A percentile compares a stretch with the other conserved stretches of the same genome.
Evolutionary conservation across 2,888 invertebrate genomes (phyloP).

Genomic region (Theodoxus fluviatilis): DNA sequence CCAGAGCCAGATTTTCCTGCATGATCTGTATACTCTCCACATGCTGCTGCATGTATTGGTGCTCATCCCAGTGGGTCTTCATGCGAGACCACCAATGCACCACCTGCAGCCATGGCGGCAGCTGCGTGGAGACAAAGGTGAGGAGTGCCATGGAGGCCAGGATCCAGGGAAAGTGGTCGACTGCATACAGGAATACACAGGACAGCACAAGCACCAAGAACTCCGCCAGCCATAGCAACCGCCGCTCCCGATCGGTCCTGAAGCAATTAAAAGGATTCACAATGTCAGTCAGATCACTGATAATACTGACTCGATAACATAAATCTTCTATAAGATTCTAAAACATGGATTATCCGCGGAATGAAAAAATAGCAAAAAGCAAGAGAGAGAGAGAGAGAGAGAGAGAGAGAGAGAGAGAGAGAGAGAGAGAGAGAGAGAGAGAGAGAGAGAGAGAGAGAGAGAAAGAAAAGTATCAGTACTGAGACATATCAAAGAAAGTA

Average conservation of each 20-base stretch:
- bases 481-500: no score
- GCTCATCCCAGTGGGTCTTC: constrained; percentile 57
- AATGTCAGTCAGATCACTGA: not conserved
- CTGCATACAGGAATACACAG: constrained; percentile 44
- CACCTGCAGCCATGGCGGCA: constrained; percentile 45
- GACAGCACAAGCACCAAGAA: constrained; percentile 41
- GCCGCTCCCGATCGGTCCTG: constrained; percentile 54
- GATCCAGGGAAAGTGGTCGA: constrained; percentile 54
- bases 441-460: no score
- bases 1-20: constrained; percentile 34
- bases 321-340: not conserved
- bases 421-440: no score
- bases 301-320: not conserved
- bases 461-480: no score
- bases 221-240: constrained; percentile 56
- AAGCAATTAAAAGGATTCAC: constrained; percentile 29
- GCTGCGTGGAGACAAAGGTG: constrained; percentile 55
- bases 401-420: no score
- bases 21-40: constrained; percentile 53
- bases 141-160: constrained; percentile 43
- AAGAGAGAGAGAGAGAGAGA: not conserved
- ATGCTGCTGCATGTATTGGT: constrained; percentile 57
- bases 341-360: not conserved
- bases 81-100: constrained; percentile 41
- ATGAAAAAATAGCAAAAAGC: not conserved